phyloP scores from a whole-genome alignment of 23 tunicate genomes.

The Clavelina lepadiformis region DNA sequence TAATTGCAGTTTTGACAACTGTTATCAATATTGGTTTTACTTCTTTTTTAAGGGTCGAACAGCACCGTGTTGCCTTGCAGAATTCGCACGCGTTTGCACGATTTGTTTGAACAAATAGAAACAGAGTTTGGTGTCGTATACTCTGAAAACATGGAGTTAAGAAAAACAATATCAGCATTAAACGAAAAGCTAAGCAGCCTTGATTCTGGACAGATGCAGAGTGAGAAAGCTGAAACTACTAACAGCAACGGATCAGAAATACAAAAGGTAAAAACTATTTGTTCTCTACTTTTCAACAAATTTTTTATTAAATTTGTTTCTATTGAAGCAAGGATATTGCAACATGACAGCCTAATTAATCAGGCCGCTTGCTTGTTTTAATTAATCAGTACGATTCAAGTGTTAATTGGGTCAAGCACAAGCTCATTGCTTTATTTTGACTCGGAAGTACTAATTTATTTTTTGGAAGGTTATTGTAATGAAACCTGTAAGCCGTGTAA shows the following conservation, averaged over 20 bases:
- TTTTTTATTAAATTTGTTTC: neutral
- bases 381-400: no score
- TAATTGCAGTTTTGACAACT: neutral
- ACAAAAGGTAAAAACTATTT: constrained; percentile 28
- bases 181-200: constrained; percentile 36
- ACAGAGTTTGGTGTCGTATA: constrained; percentile 54
- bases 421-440: no score
- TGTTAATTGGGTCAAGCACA: no score
- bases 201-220: constrained; percentile 18
- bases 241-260: constrained; percentile 22
- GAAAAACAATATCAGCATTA: constrained; percentile 36
- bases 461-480: no score
- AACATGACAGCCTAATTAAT: no score
- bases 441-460: no score
- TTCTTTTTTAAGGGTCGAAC: neutral
- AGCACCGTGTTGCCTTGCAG: constrained; percentile 23
- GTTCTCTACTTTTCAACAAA: neutral
- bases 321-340: neutral
- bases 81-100: constrained; percentile 30
- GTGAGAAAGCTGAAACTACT: constrained; percentile 25
- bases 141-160: constrained; percentile 44
- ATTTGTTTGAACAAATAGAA: constrained; percentile 56
- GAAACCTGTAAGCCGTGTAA: no score
- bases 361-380: no score
- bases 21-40: neutral